Base-by-base conservation (phyloP, 2,797 vertebrate genomes). In the Syngnathus acus region DNA sequence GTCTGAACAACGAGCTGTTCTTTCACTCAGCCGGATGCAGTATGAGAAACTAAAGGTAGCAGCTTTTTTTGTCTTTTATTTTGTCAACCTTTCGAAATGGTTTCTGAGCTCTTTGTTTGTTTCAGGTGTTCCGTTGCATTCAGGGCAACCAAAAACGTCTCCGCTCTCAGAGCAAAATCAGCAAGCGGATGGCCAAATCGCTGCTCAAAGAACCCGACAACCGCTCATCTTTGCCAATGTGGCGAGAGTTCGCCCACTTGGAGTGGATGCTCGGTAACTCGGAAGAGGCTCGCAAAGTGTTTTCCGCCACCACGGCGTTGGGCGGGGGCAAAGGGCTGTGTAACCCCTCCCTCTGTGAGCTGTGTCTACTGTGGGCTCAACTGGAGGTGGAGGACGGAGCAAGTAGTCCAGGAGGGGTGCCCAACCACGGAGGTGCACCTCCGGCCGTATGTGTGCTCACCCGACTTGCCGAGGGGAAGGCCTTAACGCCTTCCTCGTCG, bases 161-260 rank as follows among this genome's bases (percentile, higher is more conserved):
- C 67, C 95, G 93, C 78, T 84, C 82, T 54, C 95, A 95, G 79
- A 95, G 95, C 14, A 98, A 92, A 81, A 91, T 88, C 73, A 96
- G 94, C 87, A 98, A 95, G 83, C 93, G 91, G 2, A 70, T 97
- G 32, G 90, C 93, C 65, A 99, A 95, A 82, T 90, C 84, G n/a
- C 92, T 99, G 53, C 95, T 99, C n/a, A 98, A 98, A 82, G 93
- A 94, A 77, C 78, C 91, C 0, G 92, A 94, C 32, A 98, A 95
- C 86, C 87, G 95, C 67, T 94, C 92, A 2, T 80, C 90, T 0
- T 71, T 97, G 73, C 86, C 86, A 47, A 89, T 98, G 42, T 99
- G 97, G 96, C 90, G 87, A 68, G 91, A 95, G 64, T 99, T 94
- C 2, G 95, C 92, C 17, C 92, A 95, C 71, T 78, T 98, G 39